phyloP scores from a whole-genome alignment of 2,113 vertebrate genomes.

The Oncorhynchus keta region DNA sequence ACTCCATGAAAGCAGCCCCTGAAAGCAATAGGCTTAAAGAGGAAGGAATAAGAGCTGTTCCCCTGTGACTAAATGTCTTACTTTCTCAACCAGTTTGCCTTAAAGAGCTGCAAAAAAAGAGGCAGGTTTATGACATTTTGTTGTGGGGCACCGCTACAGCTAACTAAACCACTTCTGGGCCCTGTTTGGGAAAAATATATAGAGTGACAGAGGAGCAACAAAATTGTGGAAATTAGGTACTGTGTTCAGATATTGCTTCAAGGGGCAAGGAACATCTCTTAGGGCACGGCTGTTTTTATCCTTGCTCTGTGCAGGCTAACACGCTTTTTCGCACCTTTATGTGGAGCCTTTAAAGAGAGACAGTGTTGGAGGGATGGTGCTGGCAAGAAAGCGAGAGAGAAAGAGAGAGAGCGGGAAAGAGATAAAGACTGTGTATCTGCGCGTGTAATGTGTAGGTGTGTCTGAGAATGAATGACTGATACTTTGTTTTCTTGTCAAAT shows the following conservation, averaged over 20 bases:
- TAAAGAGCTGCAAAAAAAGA: background rate
- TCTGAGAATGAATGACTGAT: too few species aligned
- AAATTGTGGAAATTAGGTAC: background rate
- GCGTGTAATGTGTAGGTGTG: constrained; percentile 18
- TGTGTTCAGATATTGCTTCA: constrained; percentile 32
- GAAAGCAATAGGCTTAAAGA: constrained; percentile 64
- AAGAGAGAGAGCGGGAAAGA: too few species aligned
- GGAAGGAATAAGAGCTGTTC: constrained; percentile 48
- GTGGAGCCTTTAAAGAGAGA: background rate
- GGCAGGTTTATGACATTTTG: background rate
- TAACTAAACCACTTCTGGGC: background rate
- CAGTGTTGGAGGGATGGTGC: background rate
- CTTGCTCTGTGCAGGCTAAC: background rate
- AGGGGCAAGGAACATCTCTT: background rate
- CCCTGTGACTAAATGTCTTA: constrained; percentile 68
- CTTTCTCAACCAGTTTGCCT: constrained; percentile 40
- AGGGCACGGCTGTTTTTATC: background rate
- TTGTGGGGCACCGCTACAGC: background rate
- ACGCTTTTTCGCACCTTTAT: background rate
- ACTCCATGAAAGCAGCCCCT: constrained; percentile 39
- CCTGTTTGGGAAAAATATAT: too few species aligned
- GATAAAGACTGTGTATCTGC: constrained; percentile 1
- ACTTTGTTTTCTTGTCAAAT: too few species aligned
- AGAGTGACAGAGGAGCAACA: too few species aligned
- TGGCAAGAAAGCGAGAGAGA: background rate